Base-by-base conservation (phyloP, 2,888 invertebrate genomes). In the Dioctria rufipes region DNA sequence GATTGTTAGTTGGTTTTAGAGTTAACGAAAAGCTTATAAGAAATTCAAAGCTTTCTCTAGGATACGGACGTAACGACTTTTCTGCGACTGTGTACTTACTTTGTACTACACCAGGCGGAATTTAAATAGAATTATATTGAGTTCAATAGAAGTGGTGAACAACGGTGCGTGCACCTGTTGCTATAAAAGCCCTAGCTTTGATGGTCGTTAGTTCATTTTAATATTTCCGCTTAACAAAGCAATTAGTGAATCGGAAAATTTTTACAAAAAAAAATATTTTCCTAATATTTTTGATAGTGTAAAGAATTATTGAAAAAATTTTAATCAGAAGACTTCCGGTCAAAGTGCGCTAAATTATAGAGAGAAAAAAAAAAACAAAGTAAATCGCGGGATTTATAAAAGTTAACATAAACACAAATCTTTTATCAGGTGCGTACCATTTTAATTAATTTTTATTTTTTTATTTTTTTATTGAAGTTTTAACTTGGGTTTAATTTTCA, bases 121-220 rank as follows among this genome's bases (percentile, higher is more conserved):
- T 6, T 60, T 5, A 6, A 25, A 25, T 25, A 3, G 13, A 11
- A 11, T 5, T 11, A 60, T 60, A 11, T 46, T 39, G n/a, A n/a
- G n/a, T n/a, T n/a, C n/a, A n/a, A n/a, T n/a, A n/a, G n/a, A n/a
- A n/a, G n/a, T n/a, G n/a, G n/a, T n/a, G n/a, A n/a, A n/a, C n/a
- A n/a, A n/a, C n/a, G 3, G 60, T 8, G 40, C 39, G 40, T 11
- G 63, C 78, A 81, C 81, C 81, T 81, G 81, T 81, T 81, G 81
- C 81, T 81, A 81, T 81, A 81, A 80, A 81, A 81, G 80, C 58
- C 11, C 78, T 46, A 37, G 79, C 54, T 69, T 40, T 67, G 58
- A 51, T 66, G 80, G 60, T 69, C 25, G 11, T 58, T 61, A n/a
- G n/a, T 80, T 81, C 81, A 81, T 80, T 81, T 77, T 49, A 67